Conservation (phyloP, 2,113 vertebrate species). For the Microcebus griseorufus region DNA sequence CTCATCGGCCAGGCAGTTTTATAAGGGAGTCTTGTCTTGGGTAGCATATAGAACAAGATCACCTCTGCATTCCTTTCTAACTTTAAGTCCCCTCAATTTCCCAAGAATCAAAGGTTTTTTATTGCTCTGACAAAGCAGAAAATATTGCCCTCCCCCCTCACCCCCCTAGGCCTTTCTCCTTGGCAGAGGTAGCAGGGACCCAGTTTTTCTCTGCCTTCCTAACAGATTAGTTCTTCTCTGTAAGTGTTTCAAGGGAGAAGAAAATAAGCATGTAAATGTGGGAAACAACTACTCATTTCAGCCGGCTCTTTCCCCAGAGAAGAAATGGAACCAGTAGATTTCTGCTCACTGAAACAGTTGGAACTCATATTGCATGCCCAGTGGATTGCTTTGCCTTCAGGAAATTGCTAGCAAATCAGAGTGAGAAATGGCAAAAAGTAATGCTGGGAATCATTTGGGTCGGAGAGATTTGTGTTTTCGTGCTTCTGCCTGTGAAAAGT, state of each 20-base stretch:
- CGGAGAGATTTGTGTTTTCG: not conserved
- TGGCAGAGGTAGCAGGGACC: not conserved
- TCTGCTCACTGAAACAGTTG: not conserved
- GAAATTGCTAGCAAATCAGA: slow-evolving; percentile 10
- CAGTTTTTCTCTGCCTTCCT: not conserved
- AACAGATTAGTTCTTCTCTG: not conserved
- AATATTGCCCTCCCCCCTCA: not conserved
- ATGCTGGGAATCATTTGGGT: not conserved
- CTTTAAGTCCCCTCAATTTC: not conserved
- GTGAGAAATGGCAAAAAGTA: slow-evolving; percentile 1
- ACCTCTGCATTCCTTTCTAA: not conserved
- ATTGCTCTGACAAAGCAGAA: not conserved
- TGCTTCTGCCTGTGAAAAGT: not conserved
- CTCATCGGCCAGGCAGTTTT: not conserved
- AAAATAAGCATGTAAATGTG: not conserved
- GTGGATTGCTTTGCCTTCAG: slow-evolving; percentile 17
- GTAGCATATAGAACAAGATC: not conserved
- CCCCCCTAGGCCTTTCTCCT: not conserved
- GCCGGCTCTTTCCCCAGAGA: not conserved
- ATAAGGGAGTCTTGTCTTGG: not conserved
- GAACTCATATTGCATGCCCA: not conserved
- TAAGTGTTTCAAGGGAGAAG: not conserved
- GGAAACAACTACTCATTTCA: not conserved
- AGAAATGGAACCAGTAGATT: not conserved
- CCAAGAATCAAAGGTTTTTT: not conserved